These are phyloP conservation scores for Montipora capricornis DNA, from an alignment of 64 coral and sea anemone genomes.

Conservation along the genomic window DNA sequence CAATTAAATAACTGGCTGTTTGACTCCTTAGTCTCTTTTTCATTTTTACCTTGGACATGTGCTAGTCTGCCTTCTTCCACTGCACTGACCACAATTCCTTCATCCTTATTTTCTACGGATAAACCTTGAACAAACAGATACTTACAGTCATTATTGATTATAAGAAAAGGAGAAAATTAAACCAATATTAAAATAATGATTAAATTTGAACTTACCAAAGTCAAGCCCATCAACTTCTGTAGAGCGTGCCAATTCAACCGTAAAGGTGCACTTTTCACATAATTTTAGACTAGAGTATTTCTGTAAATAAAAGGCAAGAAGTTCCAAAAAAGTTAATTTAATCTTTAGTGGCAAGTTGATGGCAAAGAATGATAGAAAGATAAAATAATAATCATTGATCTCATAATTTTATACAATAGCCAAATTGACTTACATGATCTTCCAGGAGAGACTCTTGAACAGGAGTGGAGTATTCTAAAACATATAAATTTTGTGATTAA, in stretches of 20 bases:
- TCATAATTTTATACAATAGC: too few species aligned
- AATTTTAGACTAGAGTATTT: slow-evolving; percentile 82
- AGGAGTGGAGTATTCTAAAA: slow-evolving; percentile 31
- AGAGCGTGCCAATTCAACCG: slow-evolving; percentile 83
- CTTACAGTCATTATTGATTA: not conserved
- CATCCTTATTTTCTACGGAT: slow-evolving; percentile 69
- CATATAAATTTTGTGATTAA: not conserved
- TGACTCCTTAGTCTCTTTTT: not conserved
- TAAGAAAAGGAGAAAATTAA: not conserved
- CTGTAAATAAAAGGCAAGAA: slow-evolving; percentile 44
- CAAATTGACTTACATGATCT: slow-evolving; percentile 59
- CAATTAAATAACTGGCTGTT: not conserved
- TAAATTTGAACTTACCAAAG: slow-evolving; percentile 71
- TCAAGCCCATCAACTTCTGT: slow-evolving; percentile 78
- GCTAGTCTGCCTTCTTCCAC: slow-evolving; percentile 82
- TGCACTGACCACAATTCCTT: slow-evolving; percentile 70
- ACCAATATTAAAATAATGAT: not conserved
- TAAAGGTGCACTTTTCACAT: slow-evolving; percentile 81
- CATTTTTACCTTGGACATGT: slow-evolving; percentile 89
- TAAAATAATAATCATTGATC: too few species aligned
- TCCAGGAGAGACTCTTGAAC: slow-evolving; percentile 69
- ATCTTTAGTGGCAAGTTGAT: not conserved
- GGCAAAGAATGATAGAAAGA: too few species aligned
- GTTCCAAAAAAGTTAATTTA: not conserved
- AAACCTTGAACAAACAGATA: slow-evolving; percentile 62